These are phyloP conservation scores for Cylindroiulus punctatus DNA, from an alignment of 2,888 invertebrate species.

Conservation along the genomic window DNA sequence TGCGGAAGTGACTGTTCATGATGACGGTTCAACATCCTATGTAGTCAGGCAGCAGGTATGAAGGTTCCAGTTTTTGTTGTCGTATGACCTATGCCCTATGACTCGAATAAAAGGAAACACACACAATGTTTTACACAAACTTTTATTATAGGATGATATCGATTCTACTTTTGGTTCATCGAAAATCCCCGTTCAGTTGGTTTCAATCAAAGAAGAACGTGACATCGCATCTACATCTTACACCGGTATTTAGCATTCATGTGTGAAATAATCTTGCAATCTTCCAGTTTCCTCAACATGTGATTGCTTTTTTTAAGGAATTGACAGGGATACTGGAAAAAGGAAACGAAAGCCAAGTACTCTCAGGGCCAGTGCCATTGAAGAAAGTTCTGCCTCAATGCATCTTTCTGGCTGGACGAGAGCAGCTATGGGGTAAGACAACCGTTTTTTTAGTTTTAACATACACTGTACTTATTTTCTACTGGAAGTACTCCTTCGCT, in stretches of 20 bases:
- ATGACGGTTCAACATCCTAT: constrained; percentile 9
- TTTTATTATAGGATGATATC: not conserved
- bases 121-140: not conserved
- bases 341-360: constrained; percentile 55
- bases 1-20: constrained; percentile 15
- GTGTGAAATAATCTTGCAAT: not conserved
- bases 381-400: constrained; percentile 5
- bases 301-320: not conserved
- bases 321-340: not conserved
- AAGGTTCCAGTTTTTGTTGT: not conserved
- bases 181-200: not conserved
- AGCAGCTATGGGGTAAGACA: constrained; percentile 55
- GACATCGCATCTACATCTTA: not conserved
- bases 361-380: not conserved
- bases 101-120: not conserved
- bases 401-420: constrained; percentile 58
- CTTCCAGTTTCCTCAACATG: not conserved
- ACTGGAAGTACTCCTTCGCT: too few species aligned
- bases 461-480: not conserved
- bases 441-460: not conserved
- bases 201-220: not conserved
- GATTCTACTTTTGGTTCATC: not conserved
- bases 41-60: constrained; percentile 30
- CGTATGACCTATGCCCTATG: too few species aligned
- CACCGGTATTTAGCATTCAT: not conserved